phyloP scores from a whole-genome alignment of 1,140 invertebrate genomes.

The Aradophagus sp. region DNA sequence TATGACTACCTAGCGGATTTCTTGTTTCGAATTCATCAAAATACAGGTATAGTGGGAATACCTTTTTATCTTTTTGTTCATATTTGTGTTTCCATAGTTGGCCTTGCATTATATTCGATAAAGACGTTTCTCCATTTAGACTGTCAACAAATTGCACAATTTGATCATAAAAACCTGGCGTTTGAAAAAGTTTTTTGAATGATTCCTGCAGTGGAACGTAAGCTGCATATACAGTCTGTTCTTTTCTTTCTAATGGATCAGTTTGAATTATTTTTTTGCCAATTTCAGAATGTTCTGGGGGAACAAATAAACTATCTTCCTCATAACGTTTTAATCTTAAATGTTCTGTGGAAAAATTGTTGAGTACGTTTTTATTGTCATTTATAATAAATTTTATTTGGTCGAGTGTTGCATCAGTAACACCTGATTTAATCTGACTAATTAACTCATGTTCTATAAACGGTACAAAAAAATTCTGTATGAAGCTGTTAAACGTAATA shows the following conservation, averaged over 20 bases:
- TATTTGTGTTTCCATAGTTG: slow-evolving; percentile 14
- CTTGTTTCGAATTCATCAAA: slow-evolving; percentile 14
- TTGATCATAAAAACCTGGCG: slow-evolving; percentile 2
- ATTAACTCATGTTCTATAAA: slow-evolving; percentile 31
- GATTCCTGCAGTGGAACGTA: slow-evolving; percentile 3
- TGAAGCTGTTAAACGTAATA: slow-evolving; percentile 20
- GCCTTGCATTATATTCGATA: slow-evolving; percentile 14
- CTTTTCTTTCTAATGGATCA: neutral
- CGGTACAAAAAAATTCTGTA: slow-evolving; percentile 26
- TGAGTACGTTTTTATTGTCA: slow-evolving; percentile 18
- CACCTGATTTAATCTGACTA: slow-evolving; percentile 8
- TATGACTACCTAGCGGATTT: slow-evolving; percentile 20
- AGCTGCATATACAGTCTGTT: slow-evolving; percentile 18
- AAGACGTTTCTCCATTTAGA: neutral
- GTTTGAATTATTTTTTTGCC: slow-evolving; percentile 15
- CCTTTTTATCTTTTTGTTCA: slow-evolving; percentile 5
- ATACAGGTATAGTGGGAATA: slow-evolving; percentile 19
- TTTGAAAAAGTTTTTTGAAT: slow-evolving; percentile 3
- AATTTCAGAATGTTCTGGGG: slow-evolving; percentile 18
- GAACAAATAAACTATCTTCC: slow-evolving; percentile 22
- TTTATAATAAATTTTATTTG: slow-evolving; percentile 39
- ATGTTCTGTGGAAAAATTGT: slow-evolving; percentile 24
- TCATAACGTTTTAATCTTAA: slow-evolving; percentile 27
- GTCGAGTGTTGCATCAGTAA: neutral
- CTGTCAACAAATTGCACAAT: neutral